Base-by-base conservation (phyloP, 2,113 vertebrate genomes). In the Aramus guarauna region DNA sequence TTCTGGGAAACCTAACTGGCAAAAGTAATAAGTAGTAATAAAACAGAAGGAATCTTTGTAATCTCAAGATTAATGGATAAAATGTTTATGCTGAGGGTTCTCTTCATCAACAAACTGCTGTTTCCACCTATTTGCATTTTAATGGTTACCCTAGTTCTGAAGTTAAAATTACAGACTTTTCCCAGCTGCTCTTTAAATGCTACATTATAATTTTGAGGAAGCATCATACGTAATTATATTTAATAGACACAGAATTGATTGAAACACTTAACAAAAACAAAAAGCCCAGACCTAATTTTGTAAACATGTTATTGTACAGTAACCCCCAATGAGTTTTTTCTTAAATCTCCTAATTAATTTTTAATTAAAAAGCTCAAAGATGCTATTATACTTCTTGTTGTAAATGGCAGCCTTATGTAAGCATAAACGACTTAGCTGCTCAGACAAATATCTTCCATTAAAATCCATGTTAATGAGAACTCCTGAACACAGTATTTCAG, bases 271-370 rank as follows among this genome's bases (percentile, higher is more conserved):
- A 97, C 95, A 91, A 97, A 97, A 97, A 98, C 98, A 97, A 97
- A 97, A 97, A 97, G 95, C 97, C 92, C 97, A 97, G 96, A 93
- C 97, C 97, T 98, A 97, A 97, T 98, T 98, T 98, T 96, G 97
- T 97, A 98, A 98, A 98, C 98, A 98, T 96, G 98, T 96, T 98
- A 98, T 97, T 98, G 98, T 98, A 98, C 97, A 96, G 98, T 97
- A 98, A 98, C 98, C 98, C 97, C 98, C 96, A 90, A 98, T 96
- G 97, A 98, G 94, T 98, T 97, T 97, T 96, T 97, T 98, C 98
- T 98, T 98, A 98, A 98, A 97, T 98, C 97, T 98, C 96, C 97
- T 98, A 98, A 98, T 98, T 98, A 98, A 98, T 98, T 98, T 98
- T 98, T 98, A 98, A 98, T 98, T 98, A 98, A 98, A 98, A 98